Base-by-base conservation (phyloP, 2,113 vertebrate genomes). In the Tragelaphus scriptus region DNA sequence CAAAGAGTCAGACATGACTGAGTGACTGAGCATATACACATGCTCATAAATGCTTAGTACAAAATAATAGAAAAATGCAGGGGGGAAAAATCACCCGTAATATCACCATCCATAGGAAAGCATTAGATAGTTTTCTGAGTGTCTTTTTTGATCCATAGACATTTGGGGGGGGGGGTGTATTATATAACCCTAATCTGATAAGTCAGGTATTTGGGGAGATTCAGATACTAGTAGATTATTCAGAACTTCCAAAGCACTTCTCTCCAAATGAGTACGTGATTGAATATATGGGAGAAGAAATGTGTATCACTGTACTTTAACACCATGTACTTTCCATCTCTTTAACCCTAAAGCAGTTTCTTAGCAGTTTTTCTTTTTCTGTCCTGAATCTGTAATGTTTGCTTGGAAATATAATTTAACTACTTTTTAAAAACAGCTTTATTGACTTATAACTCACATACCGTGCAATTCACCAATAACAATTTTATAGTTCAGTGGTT, bases 151-250 rank as follows among this genome's bases (percentile, higher is more conserved):
- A 21, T 81, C 30, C 58, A 55, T 36, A 58, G 53, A 86, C 9
- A 36, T 91, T 91, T 86, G 40, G 6, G 12, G 32, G 2, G 40
- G 40, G 40, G 40, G 40, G 40, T 3, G 40, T 93, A 36, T 88
- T 84, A 88, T 96, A 97, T 92, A 58, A 55, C 82, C 40, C 32
- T 96, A 53, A 91, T 92, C 44, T 90, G 75, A 30, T 94, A 44
- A 71, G 75, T 98, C 26, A 12, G 58, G 21, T 93, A 14, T 87
- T 95, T 61, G 40, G 28, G n/a, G 44, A 93, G 32, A 90, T 93
- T 85, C 7, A 17, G 30, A 79, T 93, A 82, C 86, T 79, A 49
- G 14, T 82, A 79, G 16, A 7, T 94, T 87, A 56, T 86, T 93
- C 56, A 61, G 47, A 85, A 63, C 26, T 82, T 84, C 2, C 7